Evolutionary conservation across 2,888 invertebrate genomes (phyloP), one percentile per base, ranked within the genome.

Genomic region (Callosobruchus maculatus): DNA sequence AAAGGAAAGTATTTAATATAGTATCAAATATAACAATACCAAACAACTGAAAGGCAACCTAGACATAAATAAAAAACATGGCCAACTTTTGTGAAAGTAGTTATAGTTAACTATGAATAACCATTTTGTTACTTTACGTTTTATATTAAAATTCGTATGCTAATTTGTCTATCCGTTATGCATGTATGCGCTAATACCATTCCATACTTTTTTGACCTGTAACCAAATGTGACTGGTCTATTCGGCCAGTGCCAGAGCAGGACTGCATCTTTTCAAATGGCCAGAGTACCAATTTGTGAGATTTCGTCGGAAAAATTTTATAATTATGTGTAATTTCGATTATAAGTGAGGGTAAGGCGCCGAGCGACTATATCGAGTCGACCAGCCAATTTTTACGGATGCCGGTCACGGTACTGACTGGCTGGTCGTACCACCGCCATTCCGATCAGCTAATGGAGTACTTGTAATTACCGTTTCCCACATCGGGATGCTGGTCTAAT

Each of bases 391-490:
- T 77, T 77, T 74, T 75, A 68, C 79, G 83, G 81, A 81, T 80
- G 80, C 78, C 82, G 74, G 77, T 78, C 77, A 74, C 74, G 74
- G 68, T 72, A 22, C 30, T 73, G 75, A 75, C 72, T 72, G 67
- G 49, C 73, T 67, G 71, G 22, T 76, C 73, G 75, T 74, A 21
- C 21, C 18, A 68, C 68, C 68, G 21, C 68, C 22, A 1, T 22
- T 68, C 22, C 68, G 21, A 22, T 82, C 83, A 83, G 75, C 83
- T 80, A 81, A 79, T 82, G 83, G 80, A 80, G 83, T 84, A 84
- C 85, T 85, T 85, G 85, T 86, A 86, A 86, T 86, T 86, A 86
- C 85, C 83, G 84, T 85, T 86, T 86, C 86, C 86, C 86, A 86
- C 86, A 86, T 84, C 84, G 82, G 78, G 67, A 49, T 22, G 80